These are phyloP conservation scores for Brachypteracias leptosomus DNA, from an alignment of 2,113 vertebrate species.

Conservation along the genomic window DNA sequence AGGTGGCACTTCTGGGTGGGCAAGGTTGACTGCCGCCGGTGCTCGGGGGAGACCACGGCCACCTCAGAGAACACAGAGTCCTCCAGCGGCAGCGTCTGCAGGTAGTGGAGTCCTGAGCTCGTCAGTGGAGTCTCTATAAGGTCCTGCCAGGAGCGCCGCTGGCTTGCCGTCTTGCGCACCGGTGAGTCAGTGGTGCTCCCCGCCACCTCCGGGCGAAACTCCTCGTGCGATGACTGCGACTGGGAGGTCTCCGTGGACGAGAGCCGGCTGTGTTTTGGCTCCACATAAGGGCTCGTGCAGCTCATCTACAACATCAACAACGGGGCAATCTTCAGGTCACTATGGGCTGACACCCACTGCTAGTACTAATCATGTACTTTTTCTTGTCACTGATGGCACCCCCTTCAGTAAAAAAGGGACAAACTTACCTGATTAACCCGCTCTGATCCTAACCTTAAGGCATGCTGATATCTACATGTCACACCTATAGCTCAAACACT, in stretches of 20 bases:
- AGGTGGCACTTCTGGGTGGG: conserved; percentile 93
- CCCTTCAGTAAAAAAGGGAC: accelerated
- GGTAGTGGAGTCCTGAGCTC: conserved; percentile 93
- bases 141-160: conserved; percentile 98
- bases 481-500: background rate
- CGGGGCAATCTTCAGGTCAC: accelerated
- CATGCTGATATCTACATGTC: background rate
- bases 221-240: conserved; percentile 95
- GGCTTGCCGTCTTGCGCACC: conserved; percentile 90
- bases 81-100: conserved; percentile 94
- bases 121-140: conserved; percentile 96
- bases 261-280: conserved; percentile 90
- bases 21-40: conserved; percentile 91
- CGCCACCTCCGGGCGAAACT: conserved; percentile 88
- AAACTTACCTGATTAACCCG: background rate
- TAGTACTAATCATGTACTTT: accelerated
- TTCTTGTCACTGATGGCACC: background rate
- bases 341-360: accelerated
- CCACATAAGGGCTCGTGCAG: conserved; percentile 87
- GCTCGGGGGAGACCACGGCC: conserved; percentile 82
- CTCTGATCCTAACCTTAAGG: background rate
- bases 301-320: conserved; percentile 79
- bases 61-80: conserved; percentile 94
- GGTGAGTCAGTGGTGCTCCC: conserved; percentile 87
- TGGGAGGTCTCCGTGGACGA: conserved; percentile 97